Conservation (phyloP, 1,140 invertebrate species). For the Oncopodura yosiiana region DNA sequence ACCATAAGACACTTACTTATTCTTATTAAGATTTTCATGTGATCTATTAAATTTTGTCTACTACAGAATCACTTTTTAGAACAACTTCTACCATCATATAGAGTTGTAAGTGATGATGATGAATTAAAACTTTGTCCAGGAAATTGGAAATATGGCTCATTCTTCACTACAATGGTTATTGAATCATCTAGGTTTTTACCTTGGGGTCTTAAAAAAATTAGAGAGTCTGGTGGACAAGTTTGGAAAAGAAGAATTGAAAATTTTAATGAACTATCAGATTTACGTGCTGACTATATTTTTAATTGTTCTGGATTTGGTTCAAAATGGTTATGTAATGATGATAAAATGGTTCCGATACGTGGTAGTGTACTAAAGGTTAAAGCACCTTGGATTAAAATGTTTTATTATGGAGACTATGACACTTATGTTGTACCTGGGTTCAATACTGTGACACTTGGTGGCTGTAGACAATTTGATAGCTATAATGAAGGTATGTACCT, state of each 20-base stretch:
- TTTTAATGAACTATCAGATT: conserved; percentile 48
- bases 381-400: conserved; percentile 82
- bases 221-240: conserved; percentile 48
- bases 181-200: conserved; percentile 62
- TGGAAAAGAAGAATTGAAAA: conserved; percentile 47
- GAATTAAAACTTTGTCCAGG: conserved; percentile 60
- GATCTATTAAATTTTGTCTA: too few species aligned
- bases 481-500: conserved; percentile 56
- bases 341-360: conserved; percentile 54
- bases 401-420: conserved; percentile 70
- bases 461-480: conserved; percentile 67
- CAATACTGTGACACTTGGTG: conserved; percentile 65
- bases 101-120: conserved; percentile 51
- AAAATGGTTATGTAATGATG: conserved; percentile 62
- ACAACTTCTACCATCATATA: conserved; percentile 61
- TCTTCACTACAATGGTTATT: conserved; percentile 63
- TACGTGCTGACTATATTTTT: conserved; percentile 63
- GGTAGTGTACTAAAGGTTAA: conserved; percentile 47
- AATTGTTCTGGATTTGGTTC: conserved; percentile 83
- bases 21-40: too few species aligned
- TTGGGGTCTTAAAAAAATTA: conserved; percentile 55
- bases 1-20: neutral
- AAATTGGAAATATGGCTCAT: conserved; percentile 70
- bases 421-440: conserved; percentile 76
- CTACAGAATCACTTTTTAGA: conserved; percentile 64